Base-by-base conservation (phyloP, 2,797 vertebrate genomes). In the Chelonia mydas region DNA sequence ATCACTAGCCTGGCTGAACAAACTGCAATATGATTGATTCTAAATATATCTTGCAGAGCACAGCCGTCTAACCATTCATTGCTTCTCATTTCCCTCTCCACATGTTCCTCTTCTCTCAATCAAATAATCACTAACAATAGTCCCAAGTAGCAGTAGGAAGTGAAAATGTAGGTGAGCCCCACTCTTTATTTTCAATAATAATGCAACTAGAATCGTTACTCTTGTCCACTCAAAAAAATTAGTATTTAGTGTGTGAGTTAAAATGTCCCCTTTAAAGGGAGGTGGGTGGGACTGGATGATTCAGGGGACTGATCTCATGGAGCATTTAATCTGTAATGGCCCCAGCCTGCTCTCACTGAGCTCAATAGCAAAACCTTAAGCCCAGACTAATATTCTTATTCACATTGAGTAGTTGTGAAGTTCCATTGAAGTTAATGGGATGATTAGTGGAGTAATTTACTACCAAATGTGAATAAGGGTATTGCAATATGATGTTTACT, bases 61-160 rank as follows among this genome's bases (percentile, higher is more conserved):
- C 25, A 88, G 72, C 74, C 91, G 84, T 94, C 92, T 90, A 96
- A 91, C 54, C 74, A 92, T 89, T 95, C 82, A 61, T 92, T 96
- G 57, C 91, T 94, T 95, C 5, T 27, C 5, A 0, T 53, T 68
- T 81, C 84, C 84, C 79, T 90, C 31, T 81, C 83, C 78, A 83
- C 86, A 79, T 84, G 83, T 95, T 92, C 88, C 49, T 79, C 45
- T 92, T 89, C 78, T 90, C 53, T 92, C 89, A 68, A 57, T 87
- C 81, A 97, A 96, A 95, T 92, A 94, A 90, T 86, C 88, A 51
- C 90, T 96, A 93, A 94, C 92, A 96, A 93, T 96, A 95, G 90
- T 84, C 41, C 87, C 86, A 83, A 77, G 77, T 86, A 96, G 49
- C 57, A 86, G 65, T 2, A 68, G 41, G 31, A 77, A 87, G 94